Evolutionary conservation across 2,888 invertebrate species (phyloP).

Genomic region (Diogma glabrata): DNA sequence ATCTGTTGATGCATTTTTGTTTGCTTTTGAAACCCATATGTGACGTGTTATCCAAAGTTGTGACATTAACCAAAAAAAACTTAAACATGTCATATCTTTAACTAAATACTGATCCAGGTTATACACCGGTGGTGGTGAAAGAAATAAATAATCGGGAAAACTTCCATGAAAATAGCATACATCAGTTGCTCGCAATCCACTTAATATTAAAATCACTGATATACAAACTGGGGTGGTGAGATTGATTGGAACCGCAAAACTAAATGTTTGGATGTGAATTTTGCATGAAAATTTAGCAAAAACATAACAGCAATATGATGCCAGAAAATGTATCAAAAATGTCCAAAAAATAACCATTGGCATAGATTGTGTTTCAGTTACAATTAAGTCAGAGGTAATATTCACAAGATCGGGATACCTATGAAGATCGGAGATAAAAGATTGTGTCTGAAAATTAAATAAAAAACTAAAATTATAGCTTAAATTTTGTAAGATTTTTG

Average conservation of each 20-base stretch:
- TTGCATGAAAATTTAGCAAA: conserved; percentile 75
- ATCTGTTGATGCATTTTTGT: conserved; percentile 73
- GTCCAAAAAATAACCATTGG: conserved; percentile 40
- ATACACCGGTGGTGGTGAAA: conserved; percentile 57
- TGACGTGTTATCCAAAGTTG: conserved; percentile 81
- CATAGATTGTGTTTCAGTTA: conserved; percentile 20
- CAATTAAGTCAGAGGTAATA: conserved; percentile 34
- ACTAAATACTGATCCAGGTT: conserved; percentile 43
- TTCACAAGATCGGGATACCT: conserved; percentile 29
- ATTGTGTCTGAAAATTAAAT: background rate
- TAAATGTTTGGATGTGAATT: conserved; percentile 77
- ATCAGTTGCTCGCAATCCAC: conserved; percentile 50
- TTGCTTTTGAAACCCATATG: conserved; percentile 73
- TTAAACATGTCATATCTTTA: conserved; percentile 60
- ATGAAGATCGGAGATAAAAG: background rate
- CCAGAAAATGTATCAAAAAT: conserved; percentile 49
- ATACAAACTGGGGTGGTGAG: conserved; percentile 65
- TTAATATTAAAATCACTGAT: conserved; percentile 52
- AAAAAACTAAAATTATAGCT: conserved; percentile 13
- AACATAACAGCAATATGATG: conserved; percentile 54
- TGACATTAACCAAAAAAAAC: conserved; percentile 69
- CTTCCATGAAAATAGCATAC: conserved; percentile 52
- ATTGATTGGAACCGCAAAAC: conserved; percentile 73
- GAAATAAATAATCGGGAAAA: conserved; percentile 76
- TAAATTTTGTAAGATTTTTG: conserved; percentile 6